Evolutionary conservation across 2,113 vertebrate genomes (phyloP), one percentile per base, ranked within the genome.

Genomic region (Phrynosoma blainvillii): DNA sequence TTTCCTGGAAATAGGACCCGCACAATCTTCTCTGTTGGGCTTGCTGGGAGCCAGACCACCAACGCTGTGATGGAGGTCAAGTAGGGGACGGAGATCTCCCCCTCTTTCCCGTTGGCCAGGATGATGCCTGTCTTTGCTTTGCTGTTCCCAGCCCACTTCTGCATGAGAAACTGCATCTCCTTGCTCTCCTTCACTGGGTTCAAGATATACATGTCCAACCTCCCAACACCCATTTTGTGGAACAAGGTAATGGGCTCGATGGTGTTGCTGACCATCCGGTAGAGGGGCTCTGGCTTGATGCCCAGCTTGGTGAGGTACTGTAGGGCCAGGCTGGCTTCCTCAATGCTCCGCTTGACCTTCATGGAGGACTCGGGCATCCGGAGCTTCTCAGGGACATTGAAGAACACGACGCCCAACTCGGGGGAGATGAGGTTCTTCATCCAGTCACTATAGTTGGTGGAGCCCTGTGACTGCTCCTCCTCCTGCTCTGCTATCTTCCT

Each of bases 81-180:
- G 94, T 99, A 99, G 68, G 99, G 99, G 84, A 99, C 99, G 0
- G 99, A 99, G 92, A 99, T 99, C 96, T 99, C 99, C 68, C 98
- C 99, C 91, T 99, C 99, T 91, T 99, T 99, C 76, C 99, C 99
- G 66, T 95, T 99, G 47, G 98, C 94, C 18, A 99, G 96, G 79
- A 96, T 96, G 27, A 99, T 99, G 11, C 99, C 99, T 25, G 99
- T 99, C 95, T 99, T 99, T 85, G 99, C 99, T 93, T 99, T 99
- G 93, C 99, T 99, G 89, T 99, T 99, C 18, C 99, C 99, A 30
- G 98, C 97, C 99, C 99, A 99, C 92, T 99, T 99, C 88, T 99
- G 98, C 99, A 99, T 99, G 65, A 99, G 97, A 91, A 99, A 99
- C 89, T 99, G 99, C 99, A 99, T 99, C 96, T 99, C 99, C 93